Evolutionary conservation across 2,113 vertebrate species (phyloP).

Genomic region (Eptesicus fuscus): DNA sequence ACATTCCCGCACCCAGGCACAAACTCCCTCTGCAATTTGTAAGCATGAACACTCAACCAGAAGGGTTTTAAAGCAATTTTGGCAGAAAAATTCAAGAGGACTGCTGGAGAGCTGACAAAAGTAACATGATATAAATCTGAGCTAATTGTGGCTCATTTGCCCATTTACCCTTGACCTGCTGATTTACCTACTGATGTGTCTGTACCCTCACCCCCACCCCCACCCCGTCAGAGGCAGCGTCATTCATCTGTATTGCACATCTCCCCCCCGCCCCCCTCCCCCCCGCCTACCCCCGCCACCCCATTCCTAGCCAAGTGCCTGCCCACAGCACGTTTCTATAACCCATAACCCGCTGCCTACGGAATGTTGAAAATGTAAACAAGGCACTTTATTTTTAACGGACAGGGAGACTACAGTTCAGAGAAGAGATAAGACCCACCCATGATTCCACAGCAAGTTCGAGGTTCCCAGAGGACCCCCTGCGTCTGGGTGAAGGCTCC

Average conservation of each 20-base stretch:
- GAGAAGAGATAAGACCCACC: neutral
- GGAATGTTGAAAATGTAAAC: neutral
- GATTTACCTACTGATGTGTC: neutral
- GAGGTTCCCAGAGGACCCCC: neutral
- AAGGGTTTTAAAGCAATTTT: slow-evolving; percentile 1
- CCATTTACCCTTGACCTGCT: neutral
- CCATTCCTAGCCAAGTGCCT: neutral
- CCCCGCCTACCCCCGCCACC: neutral
- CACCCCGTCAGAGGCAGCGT: fast-evolving
- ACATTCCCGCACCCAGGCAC: neutral
- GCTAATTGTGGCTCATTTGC: neutral
- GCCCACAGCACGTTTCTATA: neutral
- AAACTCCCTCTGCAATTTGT: neutral
- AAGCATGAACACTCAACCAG: neutral
- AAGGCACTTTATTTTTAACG: neutral
- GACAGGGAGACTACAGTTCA: neutral
- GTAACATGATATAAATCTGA: neutral
- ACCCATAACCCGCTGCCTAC: neutral
- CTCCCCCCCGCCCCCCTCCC: no score
- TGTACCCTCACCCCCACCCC: neutral
- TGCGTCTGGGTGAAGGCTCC: fast-evolving
- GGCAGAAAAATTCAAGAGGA: neutral
- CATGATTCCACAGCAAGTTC: neutral
- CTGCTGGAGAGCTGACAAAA: neutral
- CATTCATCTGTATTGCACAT: neutral